Evolutionary conservation across 2,797 vertebrate genomes (phyloP).

Genomic region (Bovichtus diacanthus): DNA sequence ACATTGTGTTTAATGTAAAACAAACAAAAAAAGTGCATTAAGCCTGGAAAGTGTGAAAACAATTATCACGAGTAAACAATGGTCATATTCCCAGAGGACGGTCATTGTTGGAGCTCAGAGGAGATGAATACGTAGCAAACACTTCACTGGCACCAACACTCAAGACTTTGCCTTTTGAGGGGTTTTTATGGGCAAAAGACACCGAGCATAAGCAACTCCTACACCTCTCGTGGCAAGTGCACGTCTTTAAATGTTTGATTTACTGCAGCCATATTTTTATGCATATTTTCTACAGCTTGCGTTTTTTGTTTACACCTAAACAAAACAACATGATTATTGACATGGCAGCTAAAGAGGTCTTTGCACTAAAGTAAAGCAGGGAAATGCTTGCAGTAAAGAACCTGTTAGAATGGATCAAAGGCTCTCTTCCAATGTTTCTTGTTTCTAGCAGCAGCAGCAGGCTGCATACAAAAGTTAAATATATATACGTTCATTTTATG

Average conservation of each 20-base stretch:
- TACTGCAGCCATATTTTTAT: conserved; percentile 7
- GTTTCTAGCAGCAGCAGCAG: background rate
- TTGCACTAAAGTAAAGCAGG: background rate
- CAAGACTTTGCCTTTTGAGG: background rate
- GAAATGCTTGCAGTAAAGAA: background rate
- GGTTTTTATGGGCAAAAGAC: conserved; percentile 3
- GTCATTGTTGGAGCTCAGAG: conserved; percentile 33
- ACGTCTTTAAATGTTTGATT: conserved; percentile 10
- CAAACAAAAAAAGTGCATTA: conserved; percentile 25
- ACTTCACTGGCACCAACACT: conserved; percentile 29
- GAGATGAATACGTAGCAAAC: conserved; percentile 35
- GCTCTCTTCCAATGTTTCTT: background rate
- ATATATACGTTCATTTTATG: background rate
- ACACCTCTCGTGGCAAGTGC: background rate
- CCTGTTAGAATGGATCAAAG: background rate
- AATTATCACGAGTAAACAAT: conserved; percentile 54
- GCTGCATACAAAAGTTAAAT: background rate
- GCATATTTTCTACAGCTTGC: conserved; percentile 8
- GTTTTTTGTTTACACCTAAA: conserved; percentile 3
- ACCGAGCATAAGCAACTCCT: conserved; percentile 2
- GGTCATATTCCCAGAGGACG: conserved; percentile 41
- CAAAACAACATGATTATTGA: background rate
- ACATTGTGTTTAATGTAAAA: conserved; percentile 19
- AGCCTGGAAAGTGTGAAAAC: conserved; percentile 40
- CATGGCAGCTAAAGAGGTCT: background rate